phyloP scores from a whole-genome alignment of 2,113 vertebrate genomes.

The Ploceus nigricollis region DNA sequence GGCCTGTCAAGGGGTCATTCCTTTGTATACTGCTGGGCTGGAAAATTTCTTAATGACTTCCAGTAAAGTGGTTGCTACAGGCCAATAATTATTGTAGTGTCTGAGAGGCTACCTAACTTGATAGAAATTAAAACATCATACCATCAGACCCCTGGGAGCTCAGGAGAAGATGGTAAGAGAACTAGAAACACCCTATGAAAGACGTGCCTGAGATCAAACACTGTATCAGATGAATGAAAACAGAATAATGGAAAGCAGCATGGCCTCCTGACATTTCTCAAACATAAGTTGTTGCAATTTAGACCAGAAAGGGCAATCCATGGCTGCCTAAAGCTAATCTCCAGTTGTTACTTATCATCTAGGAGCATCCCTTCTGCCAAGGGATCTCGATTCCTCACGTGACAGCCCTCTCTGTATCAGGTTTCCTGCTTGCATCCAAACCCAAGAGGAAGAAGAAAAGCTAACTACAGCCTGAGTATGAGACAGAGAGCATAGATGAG shows the following conservation, averaged over 20 bases:
- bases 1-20: background rate
- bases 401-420: background rate
- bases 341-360: background rate
- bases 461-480: background rate
- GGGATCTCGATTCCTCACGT: background rate
- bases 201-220: background rate
- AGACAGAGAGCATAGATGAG: background rate
- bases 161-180: background rate
- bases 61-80: constrained; percentile 5
- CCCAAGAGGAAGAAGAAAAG: background rate
- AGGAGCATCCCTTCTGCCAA: background rate
- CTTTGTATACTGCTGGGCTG: constrained; percentile 5
- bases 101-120: constrained; percentile 25
- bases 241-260: background rate
- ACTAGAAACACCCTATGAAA: background rate
- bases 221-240: background rate
- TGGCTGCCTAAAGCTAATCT: background rate
- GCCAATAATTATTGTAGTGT: constrained; percentile 20
- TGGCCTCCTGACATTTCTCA: background rate
- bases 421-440: background rate
- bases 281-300: background rate
- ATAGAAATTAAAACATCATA: background rate
- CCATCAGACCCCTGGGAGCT: background rate
- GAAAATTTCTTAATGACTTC: constrained; percentile 27
- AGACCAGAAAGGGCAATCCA: background rate